A percentile compares a stretch with the other conserved stretches of the same genome.
These are phyloP conservation scores for Pseudorectes ferrugineus DNA, from an alignment of 2,113 vertebrate species.

Conservation along the genomic window DNA sequence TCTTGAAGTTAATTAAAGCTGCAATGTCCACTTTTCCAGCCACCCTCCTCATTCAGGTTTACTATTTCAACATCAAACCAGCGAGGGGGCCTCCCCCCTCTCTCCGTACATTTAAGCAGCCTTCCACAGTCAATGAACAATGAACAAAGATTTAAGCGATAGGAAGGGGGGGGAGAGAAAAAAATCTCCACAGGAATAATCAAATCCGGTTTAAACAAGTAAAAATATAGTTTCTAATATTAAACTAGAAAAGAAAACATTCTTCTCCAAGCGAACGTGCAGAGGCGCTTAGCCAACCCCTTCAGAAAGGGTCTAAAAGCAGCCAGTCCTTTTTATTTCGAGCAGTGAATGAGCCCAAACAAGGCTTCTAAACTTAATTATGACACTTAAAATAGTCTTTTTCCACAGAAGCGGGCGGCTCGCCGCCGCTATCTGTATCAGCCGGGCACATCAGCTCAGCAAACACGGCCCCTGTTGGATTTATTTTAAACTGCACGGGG, in stretches of 20 bases:
- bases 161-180: background rate
- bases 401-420: slow-evolving; percentile 36
- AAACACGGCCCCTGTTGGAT: slow-evolving; percentile 81
- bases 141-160: slow-evolving; percentile 77
- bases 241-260: slow-evolving; percentile 65
- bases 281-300: slow-evolving; percentile 60
- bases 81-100: slow-evolving; percentile 49
- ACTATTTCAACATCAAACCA: slow-evolving; percentile 66
- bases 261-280: slow-evolving; percentile 16
- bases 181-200: slow-evolving; percentile 60
- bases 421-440: slow-evolving; percentile 46
- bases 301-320: slow-evolving; percentile 49
- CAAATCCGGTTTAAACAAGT: slow-evolving; percentile 70
- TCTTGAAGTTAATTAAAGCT: slow-evolving; percentile 98
- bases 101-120: slow-evolving; percentile 65
- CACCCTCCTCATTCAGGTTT: slow-evolving; percentile 71
- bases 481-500: slow-evolving; percentile 72
- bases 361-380: slow-evolving; percentile 70
- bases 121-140: slow-evolving; percentile 74
- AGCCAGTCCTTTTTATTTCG: slow-evolving; percentile 56
- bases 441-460: slow-evolving; percentile 70
- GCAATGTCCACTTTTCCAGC: slow-evolving; percentile 80
- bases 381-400: slow-evolving; percentile 69
- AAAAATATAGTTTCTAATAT: slow-evolving; percentile 68
- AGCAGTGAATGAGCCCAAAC: slow-evolving; percentile 67